Evolutionary conservation across 2,888 invertebrate species (phyloP), one percentile per base, ranked within the genome.

Genomic region (Dorcus parallelipipedus): DNA sequence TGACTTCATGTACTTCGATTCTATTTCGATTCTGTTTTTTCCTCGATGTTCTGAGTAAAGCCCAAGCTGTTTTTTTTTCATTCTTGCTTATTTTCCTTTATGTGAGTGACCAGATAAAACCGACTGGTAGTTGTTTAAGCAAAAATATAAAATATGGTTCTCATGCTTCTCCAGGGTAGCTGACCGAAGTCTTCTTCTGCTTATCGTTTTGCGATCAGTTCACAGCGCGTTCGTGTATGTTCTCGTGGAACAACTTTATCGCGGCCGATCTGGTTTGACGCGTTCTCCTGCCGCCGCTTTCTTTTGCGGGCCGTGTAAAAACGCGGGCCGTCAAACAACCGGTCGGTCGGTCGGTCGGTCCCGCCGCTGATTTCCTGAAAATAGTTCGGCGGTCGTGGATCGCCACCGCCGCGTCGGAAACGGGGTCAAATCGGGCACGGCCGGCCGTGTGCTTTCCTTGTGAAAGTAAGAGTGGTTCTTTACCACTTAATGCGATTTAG

Each of bases 391-490:
- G 43, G 45, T 26, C 45, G 43, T 42, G 49, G 49, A 55, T 55
- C 40, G 41, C 20, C 20, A 20, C 49, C 51, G 23, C 43, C 41
- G 39, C 40, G 58, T 57, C 52, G 56, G 56, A 62, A 62, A 60
- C 62, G 56, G 58, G 61, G 59, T 51, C 45, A 52, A 38, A 41
- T 40, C 52, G 54, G 55, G 49, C 48, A 49, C 55, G 52, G 60
- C n/a, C n/a, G n/a, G n/a, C 48, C 60, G 48, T 33, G 26, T 65
- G 64, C 67, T 69, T 69, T 68, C 67, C 66, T 63, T 63, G 70
- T 69, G 70, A 70, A 69, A 70, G 70, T 69, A 69, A 70, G 69
- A 70, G 69, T 67, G 63, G 56, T 56, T 59, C 41, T 14, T 33
- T 23, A 20, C 20, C 17, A 17, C n/a, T 20, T 45, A 9, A 45